Base-by-base conservation (phyloP, 1,140 invertebrate species). In the Nasonia longicornis region DNA sequence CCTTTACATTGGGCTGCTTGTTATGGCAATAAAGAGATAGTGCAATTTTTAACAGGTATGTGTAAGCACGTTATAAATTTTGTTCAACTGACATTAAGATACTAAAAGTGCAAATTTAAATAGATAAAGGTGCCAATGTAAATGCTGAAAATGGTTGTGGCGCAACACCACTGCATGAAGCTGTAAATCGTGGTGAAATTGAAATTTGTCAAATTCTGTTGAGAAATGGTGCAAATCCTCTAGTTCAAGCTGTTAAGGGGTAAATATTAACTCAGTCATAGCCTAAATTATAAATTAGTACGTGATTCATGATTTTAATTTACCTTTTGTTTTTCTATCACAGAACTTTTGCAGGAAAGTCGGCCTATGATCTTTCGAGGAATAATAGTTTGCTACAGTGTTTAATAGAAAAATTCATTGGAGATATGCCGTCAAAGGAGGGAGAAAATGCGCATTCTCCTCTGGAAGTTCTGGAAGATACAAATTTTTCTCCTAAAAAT, bases 1-100 rank as follows among this genome's bases (percentile, higher is more conserved):
- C 92, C 93, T 14, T 87, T 94, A 31, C 93, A 94, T 87, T 94
- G 93, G 93, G 94, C 93, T 75, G 93, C 93, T 58, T 93, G 92
- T 84, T 94, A 93, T 87, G 93, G 92, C 20, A 93, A 92, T 85
- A 91, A 91, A 83, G 91, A 93, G 78, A 91, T 93, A 74, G 89
- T 94, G 3, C 86, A 90, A 35, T 94, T 91, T 87, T 89, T 94
- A 67, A 92, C 93, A 86, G 90, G 93, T 93, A 89, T 87, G 22
- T 31, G 14, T 29, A 63, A 31, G 66, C 48, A 82, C 29, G 14
- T 35, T 26, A 38, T 58, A 70, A 67, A 1, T 45, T 67, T 73
- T 64, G 8, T 70, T 76, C 74, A 20, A 20, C 45, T 42, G 26
- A 67, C 75, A 66, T 82, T 72, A 52, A 20, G 38, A 81, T 84